Evolutionary conservation across 2,888 invertebrate genomes (phyloP), one percentile per base, ranked within the genome.

Genomic region (Bruchidius siliquastri): DNA sequence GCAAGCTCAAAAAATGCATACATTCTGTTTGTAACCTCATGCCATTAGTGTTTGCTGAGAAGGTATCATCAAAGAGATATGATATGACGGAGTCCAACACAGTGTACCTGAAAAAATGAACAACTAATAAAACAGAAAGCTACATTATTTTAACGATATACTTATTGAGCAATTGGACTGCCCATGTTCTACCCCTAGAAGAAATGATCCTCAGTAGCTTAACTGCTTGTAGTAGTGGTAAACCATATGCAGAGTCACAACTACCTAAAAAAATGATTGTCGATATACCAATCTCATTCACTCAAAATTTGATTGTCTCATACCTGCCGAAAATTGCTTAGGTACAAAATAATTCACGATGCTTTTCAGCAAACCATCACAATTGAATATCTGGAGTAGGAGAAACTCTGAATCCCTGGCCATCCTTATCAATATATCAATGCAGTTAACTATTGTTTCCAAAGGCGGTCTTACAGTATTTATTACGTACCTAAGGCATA

Each of bases 361-460:
- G 20, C 87, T 86, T 0, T 90, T 86, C 77, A 97, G 86, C 20
- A 97, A 88, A 78, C 91, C 88, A 0, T 91, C 90, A 78, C 90
- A 90, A 70, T 90, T 87, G 20, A 91, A 87, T 73, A 96, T 89
- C 82, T 88, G 90, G 67, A 88, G 85, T 0, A 93, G 90, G 72
- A 91, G 88, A 77, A 92, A 90, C 68, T 90, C 86, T 10, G 95
- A 96, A 84, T 96, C 94, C 82, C 96, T 90, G 0, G 92, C 90
- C 67, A 97, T 85, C 77, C 96, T 90, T 72, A 91, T 93, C 70
- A 98, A 87, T 77, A 97, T 91, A 86, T 95, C 94, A 71, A 97
- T 83, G 72, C 92, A 91, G 77, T 92, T 92, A 20, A 92, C 89
- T 0, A 95, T 91, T 75, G 93, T 92, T 80, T 91, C 90, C 49